Conservation (phyloP, 2,888 invertebrate species). For the Cordylochernes scorpioides region DNA sequence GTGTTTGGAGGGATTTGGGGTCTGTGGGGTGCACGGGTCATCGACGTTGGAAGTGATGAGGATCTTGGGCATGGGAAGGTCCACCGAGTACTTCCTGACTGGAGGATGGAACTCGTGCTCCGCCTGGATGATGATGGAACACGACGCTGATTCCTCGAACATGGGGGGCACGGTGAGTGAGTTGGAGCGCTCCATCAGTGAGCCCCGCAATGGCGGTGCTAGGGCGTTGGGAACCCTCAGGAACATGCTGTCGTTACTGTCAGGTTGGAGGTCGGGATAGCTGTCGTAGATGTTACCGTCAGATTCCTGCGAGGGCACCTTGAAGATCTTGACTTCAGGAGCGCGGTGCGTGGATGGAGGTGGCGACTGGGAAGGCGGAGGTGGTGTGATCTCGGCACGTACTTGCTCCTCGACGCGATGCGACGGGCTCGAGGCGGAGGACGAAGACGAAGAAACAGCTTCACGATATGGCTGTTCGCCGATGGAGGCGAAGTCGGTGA, state of each 20-base stretch:
- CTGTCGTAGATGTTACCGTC: no score
- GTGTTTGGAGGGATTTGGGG: conserved; percentile 27
- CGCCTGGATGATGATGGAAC: no score
- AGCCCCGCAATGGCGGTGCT: no score
- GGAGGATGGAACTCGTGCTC: not conserved
- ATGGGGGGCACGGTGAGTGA: not conserved
- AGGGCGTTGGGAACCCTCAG: not conserved
- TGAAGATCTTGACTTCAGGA: no score
- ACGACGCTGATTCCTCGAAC: not conserved
- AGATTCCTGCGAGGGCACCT: no score
- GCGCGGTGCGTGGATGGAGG: not conserved
- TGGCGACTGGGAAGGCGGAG: not conserved
- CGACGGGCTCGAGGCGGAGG: no score
- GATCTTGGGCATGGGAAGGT: conserved; percentile 16
- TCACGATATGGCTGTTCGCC: conserved; percentile 12
- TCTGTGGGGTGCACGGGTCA: conserved; percentile 28
- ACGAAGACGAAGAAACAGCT: no score
- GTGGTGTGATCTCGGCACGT: not conserved
- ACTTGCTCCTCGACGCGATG: not conserved
- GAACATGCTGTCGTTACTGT: no score
- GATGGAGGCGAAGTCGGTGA: conserved; percentile 10
- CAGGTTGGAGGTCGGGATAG: no score
- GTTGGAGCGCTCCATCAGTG: no score
- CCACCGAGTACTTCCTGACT: conserved; percentile 13
- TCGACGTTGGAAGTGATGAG: conserved; percentile 48